Conservation (phyloP, 2,113 vertebrate genomes). For the Gobiocypris rarus region DNA sequence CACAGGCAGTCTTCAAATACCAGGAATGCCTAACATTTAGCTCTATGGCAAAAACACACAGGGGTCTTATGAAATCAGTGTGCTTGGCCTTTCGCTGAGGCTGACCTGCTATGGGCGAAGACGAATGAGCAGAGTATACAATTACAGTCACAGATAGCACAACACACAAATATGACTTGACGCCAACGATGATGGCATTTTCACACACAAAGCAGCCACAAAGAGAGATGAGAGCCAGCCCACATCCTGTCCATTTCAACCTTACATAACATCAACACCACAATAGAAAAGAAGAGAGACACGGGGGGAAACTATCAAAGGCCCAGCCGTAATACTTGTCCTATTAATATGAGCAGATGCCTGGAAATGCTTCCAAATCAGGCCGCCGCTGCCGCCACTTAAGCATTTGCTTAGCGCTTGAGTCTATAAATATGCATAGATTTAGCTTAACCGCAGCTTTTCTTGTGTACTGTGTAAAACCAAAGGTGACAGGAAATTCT, state of each 20-base stretch:
- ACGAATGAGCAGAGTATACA: conserved; percentile 30
- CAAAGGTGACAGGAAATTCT: conserved; percentile 77
- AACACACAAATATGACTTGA: conserved; percentile 30
- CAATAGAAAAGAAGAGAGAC: conserved; percentile 37
- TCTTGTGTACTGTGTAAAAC: conserved; percentile 46
- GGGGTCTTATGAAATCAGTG: conserved; percentile 70
- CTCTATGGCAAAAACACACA: conserved; percentile 62
- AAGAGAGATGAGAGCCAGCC: conserved; percentile 55
- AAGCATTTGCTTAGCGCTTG: conserved; percentile 1
- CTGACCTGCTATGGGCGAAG: conserved; percentile 63
- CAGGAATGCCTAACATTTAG: conserved; percentile 25
- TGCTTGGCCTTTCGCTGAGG: conserved; percentile 68
- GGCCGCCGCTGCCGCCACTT: neutral
- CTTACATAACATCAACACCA: conserved; percentile 39
- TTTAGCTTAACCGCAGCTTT: conserved; percentile 56
- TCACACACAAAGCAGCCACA: conserved; percentile 45
- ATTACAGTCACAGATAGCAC: conserved; percentile 36
- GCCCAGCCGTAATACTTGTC: conserved; percentile 15
- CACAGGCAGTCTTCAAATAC: conserved; percentile 58
- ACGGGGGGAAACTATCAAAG: neutral
- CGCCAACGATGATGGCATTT: conserved; percentile 16
- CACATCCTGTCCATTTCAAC: conserved; percentile 65
- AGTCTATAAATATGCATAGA: conserved; percentile 49
- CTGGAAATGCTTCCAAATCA: neutral
- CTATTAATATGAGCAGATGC: conserved; percentile 20